Percentiles rank a stretch among this genome's conserved stretches.
phyloP scores from a whole-genome alignment of 2,888 invertebrate genomes.

The Fragum fragum region DNA sequence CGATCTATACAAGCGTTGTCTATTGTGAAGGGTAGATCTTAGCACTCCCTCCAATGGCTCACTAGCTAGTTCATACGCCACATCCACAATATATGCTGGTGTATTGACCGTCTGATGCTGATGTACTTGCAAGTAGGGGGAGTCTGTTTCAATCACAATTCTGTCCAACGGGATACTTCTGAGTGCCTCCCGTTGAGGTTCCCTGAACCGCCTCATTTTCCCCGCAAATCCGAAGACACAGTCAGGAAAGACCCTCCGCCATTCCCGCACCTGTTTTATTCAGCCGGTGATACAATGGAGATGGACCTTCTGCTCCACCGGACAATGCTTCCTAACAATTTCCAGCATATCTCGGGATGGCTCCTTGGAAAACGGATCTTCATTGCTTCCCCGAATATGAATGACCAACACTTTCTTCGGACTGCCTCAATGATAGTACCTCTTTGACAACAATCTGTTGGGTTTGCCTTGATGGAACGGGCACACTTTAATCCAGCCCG shows the following conservation, averaged over 20 bases:
- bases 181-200: slow-evolving; percentile 2
- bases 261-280: slow-evolving; percentile 1
- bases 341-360: neutral
- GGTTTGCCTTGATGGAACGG: neutral
- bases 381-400: neutral
- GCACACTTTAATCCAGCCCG: slow-evolving; percentile 14
- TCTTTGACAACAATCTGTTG: neutral
- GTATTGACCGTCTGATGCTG: neutral
- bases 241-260: neutral
- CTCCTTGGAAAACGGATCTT: slow-evolving; percentile 4
- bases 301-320: neutral
- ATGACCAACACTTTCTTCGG: slow-evolving; percentile 1
- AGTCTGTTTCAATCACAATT: neutral
- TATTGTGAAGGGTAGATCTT: neutral
- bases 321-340: neutral
- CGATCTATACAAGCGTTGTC: neutral
- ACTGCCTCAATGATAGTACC: neutral
- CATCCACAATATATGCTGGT: slow-evolving; percentile 20
- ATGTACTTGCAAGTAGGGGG: neutral
- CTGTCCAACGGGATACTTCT: slow-evolving; percentile 3
- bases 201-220: neutral
- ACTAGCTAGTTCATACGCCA: neutral
- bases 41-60: slow-evolving; percentile 1
- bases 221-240: slow-evolving; percentile 19
- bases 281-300: slow-evolving; percentile 7